These are phyloP conservation scores for Melikaiella ostensackeni DNA, from an alignment of 2,888 invertebrate species.

Conservation along the genomic window DNA sequence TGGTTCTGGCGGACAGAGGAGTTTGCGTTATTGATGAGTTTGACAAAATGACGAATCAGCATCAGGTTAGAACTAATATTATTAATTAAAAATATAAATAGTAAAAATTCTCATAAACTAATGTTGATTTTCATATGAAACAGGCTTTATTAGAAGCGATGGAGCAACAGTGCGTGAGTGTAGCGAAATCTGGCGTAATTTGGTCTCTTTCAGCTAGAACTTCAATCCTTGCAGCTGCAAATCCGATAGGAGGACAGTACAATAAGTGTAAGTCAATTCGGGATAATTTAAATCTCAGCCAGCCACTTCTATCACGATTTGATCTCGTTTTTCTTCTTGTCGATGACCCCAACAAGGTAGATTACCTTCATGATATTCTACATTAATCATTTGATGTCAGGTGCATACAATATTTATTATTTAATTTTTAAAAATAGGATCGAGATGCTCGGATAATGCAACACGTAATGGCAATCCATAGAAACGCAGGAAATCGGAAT, in stretches of 20 bases:
- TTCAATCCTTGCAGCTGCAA: conserved; percentile 94
- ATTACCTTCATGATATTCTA: conserved; percentile 43
- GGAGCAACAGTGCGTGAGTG: conserved; percentile 95
- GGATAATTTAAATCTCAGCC: conserved; percentile 92
- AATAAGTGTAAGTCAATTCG: conserved; percentile 91
- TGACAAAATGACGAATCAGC: conserved; percentile 91
- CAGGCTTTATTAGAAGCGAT: conserved; percentile 93
- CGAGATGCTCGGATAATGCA: conserved; percentile 87
- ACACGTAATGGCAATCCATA: conserved; percentile 90
- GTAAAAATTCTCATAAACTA: neutral
- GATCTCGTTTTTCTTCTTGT: conserved; percentile 94
- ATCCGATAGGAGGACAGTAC: conserved; percentile 93
- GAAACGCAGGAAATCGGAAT: conserved; percentile 49
- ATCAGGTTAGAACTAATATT: conserved; percentile 78
- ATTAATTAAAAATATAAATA: neutral
- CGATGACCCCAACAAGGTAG: conserved; percentile 90
- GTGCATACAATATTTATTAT: conserved; percentile 1
- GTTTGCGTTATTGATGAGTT: conserved; percentile 97
- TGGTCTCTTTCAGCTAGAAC: conserved; percentile 90
- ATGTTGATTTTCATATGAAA: conserved; percentile 44
- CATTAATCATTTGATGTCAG: neutral
- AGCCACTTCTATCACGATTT: conserved; percentile 92
- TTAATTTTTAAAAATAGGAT: conserved; percentile 77
- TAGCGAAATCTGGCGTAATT: conserved; percentile 93
- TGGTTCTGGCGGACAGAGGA: conserved; percentile 91